Conservation (phyloP, 2,888 invertebrate genomes). For the Vanessa cardui region DNA sequence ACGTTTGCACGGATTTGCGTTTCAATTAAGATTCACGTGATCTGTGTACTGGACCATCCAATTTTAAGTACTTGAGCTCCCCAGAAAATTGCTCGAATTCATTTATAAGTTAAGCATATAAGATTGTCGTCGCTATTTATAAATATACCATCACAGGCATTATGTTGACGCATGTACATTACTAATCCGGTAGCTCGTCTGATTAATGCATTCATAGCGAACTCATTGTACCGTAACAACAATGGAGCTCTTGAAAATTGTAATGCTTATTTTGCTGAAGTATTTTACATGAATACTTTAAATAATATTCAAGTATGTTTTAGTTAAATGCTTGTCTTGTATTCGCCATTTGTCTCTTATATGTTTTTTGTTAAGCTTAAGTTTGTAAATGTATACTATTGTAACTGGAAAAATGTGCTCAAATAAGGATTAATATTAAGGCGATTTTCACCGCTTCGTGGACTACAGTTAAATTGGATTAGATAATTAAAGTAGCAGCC, state of each 20-base stretch:
- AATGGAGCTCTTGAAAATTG: neutral
- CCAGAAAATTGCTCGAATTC: neutral
- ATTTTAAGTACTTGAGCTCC: neutral
- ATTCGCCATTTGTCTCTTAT: neutral
- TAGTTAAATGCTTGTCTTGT: neutral
- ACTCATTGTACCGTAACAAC: slow-evolving; percentile 9
- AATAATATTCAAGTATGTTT: neutral
- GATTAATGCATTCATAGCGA: slow-evolving; percentile 12
- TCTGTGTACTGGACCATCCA: too few species aligned
- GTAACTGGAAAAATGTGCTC: too few species aligned
- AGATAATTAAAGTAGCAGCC: too few species aligned
- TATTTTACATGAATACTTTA: slow-evolving; percentile 2
- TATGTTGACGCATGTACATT: slow-evolving; percentile 5
- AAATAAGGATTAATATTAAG: too few species aligned
- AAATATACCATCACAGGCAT: neutral
- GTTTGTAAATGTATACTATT: too few species aligned
- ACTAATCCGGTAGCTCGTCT: slow-evolving; percentile 7
- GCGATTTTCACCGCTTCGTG: too few species aligned
- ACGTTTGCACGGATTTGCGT: too few species aligned
- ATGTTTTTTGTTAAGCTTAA: too few species aligned
- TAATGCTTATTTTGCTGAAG: slow-evolving; percentile 5
- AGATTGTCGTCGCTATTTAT: slow-evolving; percentile 1
- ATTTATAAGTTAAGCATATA: neutral
- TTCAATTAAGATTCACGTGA: too few species aligned
- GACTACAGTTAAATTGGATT: neutral